Percentiles rank a stretch among this genome's conserved stretches.
These are phyloP conservation scores for Acronicta psi DNA, from an alignment of 2,888 invertebrate genomes.

Conservation along the genomic window DNA sequence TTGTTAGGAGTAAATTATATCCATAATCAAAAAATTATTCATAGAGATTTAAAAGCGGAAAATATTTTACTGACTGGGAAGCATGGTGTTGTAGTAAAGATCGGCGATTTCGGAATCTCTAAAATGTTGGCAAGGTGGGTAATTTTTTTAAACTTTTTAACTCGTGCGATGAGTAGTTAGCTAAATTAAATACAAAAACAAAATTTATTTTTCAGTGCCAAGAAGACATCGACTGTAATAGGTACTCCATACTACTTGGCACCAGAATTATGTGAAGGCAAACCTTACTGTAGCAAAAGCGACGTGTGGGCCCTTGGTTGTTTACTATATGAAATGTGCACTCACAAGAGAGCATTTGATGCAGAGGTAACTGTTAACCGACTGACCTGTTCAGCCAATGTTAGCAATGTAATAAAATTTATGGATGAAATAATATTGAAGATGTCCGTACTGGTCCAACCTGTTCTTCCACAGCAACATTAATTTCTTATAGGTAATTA, in stretches of 20 bases:
- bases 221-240: conserved; percentile 90
- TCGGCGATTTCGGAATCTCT: conserved; percentile 96
- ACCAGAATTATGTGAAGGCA: conserved; percentile 94
- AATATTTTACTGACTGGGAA: conserved; percentile 94
- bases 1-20: conserved; percentile 94
- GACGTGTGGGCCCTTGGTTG: conserved; percentile 97
- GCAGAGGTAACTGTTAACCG: conserved; percentile 86
- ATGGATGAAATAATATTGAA: too few relatives aligned
- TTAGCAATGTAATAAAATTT: too few relatives aligned
- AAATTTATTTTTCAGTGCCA: conserved; percentile 81
- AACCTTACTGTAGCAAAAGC: conserved; percentile 93
- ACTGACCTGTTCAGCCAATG: too few relatives aligned
- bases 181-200: too few relatives aligned
- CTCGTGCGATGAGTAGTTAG: too few relatives aligned
- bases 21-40: conserved; percentile 93
- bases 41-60: conserved; percentile 95
- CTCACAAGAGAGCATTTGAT: conserved; percentile 92
- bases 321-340: conserved; percentile 94
- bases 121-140: conserved; percentile 91
- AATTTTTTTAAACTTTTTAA: neutral
- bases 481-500: too few relatives aligned
- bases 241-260: conserved; percentile 95
- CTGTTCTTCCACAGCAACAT: too few relatives aligned
- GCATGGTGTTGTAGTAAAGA: conserved; percentile 91
- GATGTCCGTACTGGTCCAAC: too few relatives aligned